A percentile compares a stretch with the other conserved stretches of the same genome.
Evolutionary conservation across 2,113 vertebrate species (phyloP).

Genomic region (Chamaea fasciata): DNA sequence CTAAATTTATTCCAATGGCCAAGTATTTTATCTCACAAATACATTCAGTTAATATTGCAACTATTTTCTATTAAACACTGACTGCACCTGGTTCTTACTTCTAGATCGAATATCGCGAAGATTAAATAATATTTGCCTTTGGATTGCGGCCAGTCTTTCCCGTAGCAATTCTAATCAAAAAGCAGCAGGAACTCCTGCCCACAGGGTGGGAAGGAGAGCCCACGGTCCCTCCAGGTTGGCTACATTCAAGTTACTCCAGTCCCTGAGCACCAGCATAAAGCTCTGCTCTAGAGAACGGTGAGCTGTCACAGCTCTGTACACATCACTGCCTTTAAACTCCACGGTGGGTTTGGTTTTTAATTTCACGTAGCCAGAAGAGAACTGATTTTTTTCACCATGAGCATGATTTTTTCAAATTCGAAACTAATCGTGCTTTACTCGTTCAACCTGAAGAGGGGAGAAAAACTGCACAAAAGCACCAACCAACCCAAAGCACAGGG

Average conservation of each 20-base stretch:
- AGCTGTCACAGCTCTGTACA: neutral
- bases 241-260: neutral
- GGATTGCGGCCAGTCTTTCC: neutral
- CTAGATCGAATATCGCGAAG: neutral
- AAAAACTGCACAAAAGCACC: neutral
- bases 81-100: neutral
- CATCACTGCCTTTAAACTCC: neutral
- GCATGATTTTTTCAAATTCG: neutral
- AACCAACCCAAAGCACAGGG: fast-evolving
- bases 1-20: neutral
- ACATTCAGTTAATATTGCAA: neutral
- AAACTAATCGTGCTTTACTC: neutral
- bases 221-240: no score
- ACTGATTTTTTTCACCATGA: neutral
- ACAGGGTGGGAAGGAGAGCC: neutral
- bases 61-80: neutral
- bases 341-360: neutral
- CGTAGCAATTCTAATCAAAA: neutral
- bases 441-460: neutral
- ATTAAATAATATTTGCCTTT: neutral
- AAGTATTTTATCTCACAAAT: neutral
- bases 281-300: neutral
- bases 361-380: neutral
- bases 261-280: neutral
- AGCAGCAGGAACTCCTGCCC: neutral